phyloP scores from a whole-genome alignment of 1,140 invertebrate species.

The Sycophila sp. region DNA sequence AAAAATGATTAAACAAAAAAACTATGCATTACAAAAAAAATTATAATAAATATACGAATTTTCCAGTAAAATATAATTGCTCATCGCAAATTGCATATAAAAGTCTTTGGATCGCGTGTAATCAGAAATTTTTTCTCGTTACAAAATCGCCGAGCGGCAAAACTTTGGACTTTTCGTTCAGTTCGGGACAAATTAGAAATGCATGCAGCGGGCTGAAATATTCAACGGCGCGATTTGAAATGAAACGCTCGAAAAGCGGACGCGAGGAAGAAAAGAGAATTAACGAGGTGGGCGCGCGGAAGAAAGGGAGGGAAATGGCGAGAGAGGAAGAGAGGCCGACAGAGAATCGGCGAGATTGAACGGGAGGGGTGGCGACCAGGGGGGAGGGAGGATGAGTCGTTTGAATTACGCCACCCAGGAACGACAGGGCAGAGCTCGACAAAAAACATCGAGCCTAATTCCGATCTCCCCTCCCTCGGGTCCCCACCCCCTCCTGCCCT shows the following conservation, averaged over 20 bases:
- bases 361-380: neutral
- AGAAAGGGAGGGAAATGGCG: neutral
- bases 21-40: too few species aligned
- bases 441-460: conserved; percentile 60
- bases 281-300: neutral
- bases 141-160: too few species aligned
- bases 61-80: too few species aligned
- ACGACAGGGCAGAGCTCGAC: conserved; percentile 36
- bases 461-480: conserved; percentile 47
- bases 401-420: conserved; percentile 48
- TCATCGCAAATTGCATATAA: too few species aligned
- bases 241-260: neutral
- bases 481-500: neutral
- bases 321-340: conserved; percentile 6
- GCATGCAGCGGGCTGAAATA: too few species aligned
- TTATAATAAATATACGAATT: too few species aligned
- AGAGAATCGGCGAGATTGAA: neutral
- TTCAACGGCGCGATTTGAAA: neutral
- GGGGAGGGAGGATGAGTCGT: conserved; percentile 34
- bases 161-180: too few species aligned
- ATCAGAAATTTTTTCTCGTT: too few species aligned
- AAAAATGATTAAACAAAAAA: too few species aligned
- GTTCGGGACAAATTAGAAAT: too few species aligned
- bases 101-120: too few species aligned
- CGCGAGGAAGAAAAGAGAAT: conserved; percentile 5